Percentiles rank a stretch among this genome's conserved stretches.
Evolutionary conservation across 2,113 vertebrate genomes (phyloP).

Genomic region (Phaethornis superciliosus): DNA sequence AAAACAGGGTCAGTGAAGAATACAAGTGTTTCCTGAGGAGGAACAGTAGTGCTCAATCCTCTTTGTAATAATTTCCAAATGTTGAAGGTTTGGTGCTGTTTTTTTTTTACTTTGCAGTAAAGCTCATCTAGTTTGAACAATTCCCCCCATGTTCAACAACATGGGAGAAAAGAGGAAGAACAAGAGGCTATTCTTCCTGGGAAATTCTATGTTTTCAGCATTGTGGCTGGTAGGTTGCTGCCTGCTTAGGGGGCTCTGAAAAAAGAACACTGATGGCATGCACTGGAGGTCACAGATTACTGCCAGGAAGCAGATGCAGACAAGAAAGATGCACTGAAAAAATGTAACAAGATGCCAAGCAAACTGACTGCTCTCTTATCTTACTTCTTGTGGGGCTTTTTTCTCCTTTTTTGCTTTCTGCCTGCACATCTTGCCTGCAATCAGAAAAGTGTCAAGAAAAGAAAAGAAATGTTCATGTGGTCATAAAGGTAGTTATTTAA

Average conservation of each 20-base stretch:
- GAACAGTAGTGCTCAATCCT: neutral
- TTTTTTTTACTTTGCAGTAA: neutral
- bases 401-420: neutral
- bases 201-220: neutral
- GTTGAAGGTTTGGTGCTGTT: neutral
- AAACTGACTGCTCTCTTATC: neutral
- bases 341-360: neutral
- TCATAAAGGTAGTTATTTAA: neutral
- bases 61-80: neutral
- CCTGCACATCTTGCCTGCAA: neutral
- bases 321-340: neutral
- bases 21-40: neutral
- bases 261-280: neutral
- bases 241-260: accelerated
- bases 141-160: neutral
- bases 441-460: neutral
- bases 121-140: neutral
- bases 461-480: neutral
- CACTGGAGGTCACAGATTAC: neutral
- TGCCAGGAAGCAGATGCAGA: neutral
- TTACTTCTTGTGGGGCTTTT: too few relatives aligned
- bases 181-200: neutral
- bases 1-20: neutral
- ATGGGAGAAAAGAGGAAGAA: neutral
- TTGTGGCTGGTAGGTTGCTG: neutral